Percentiles rank a stretch among this genome's conserved stretches.
These are phyloP conservation scores for Callinectes sapidus DNA, from an alignment of 2,888 invertebrate species.

Conservation along the genomic window DNA sequence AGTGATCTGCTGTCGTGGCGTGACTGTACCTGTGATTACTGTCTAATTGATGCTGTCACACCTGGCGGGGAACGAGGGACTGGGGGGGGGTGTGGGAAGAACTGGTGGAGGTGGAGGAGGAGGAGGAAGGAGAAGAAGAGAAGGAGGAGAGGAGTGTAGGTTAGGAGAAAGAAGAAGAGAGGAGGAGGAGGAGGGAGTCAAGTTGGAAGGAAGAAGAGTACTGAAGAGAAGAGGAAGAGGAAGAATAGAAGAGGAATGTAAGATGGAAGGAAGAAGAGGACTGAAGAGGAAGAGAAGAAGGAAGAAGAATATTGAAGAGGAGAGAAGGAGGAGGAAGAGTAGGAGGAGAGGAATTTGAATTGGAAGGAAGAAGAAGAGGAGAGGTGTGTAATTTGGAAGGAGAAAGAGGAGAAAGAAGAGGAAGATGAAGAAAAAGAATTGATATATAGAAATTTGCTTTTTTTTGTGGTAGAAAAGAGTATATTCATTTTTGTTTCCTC, in stretches of 20 bases:
- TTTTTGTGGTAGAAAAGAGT: too few species aligned
- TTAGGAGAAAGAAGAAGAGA: background rate
- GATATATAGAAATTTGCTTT: too few species aligned
- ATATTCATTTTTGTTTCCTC: too few species aligned
- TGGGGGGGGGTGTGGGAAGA: background rate
- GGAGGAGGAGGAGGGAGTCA: background rate
- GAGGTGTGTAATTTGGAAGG: background rate
- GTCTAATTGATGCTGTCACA: constrained; percentile 50
- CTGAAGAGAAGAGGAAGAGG: background rate
- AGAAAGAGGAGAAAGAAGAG: too few species aligned
- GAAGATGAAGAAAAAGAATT: too few species aligned
- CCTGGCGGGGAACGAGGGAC: background rate
- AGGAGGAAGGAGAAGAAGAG: too few species aligned
- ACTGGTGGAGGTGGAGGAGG: background rate
- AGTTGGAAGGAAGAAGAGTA: background rate
- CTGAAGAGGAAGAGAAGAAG: background rate
- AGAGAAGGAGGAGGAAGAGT: background rate
- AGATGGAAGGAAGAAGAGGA: background rate
- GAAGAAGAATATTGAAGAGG: background rate
- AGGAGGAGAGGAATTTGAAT: background rate
- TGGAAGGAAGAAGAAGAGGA: background rate
- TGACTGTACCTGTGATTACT: constrained; percentile 46
- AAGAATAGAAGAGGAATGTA: background rate
- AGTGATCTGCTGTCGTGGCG: constrained; percentile 27
- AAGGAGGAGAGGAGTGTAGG: background rate